Percentiles rank a stretch among this genome's conserved stretches.
phyloP scores from a whole-genome alignment of 2,797 vertebrate genomes.

The Micropoecilia bifurca region DNA sequence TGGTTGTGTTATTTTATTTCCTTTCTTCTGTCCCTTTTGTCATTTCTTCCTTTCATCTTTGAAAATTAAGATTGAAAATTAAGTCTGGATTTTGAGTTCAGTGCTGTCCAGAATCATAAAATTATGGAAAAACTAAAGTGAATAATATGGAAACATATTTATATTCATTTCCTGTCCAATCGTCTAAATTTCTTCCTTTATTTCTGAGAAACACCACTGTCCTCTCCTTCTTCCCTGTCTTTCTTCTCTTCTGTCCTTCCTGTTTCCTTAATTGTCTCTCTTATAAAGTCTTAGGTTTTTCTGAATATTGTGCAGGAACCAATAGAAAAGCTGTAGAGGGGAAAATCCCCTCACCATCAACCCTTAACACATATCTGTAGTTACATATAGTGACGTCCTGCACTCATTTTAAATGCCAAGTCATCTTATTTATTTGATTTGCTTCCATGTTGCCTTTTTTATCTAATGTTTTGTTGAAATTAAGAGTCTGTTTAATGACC shows the following conservation, averaged over 20 bases:
- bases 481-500: constrained; percentile 20
- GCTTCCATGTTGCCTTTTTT: constrained; percentile 76
- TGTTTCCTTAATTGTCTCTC: background rate
- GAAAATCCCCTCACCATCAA: background rate
- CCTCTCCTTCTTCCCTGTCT: background rate
- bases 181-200: background rate
- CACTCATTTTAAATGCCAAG: constrained; percentile 69
- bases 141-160: too few species aligned
- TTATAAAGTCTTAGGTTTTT: background rate
- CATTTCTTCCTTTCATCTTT: background rate
- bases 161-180: background rate
- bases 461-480: constrained; percentile 22
- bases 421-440: constrained; percentile 74
- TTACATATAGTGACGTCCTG: constrained; percentile 46
- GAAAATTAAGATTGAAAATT: background rate
- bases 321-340: background rate
- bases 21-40: background rate
- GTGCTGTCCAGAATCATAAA: too few species aligned
- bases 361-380: constrained; percentile 19
- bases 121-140: too few species aligned
- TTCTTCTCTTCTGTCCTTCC: background rate
- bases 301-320: background rate
- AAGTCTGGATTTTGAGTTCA: background rate
- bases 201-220: background rate
- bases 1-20: too few species aligned